Percentiles rank a stretch among this genome's conserved stretches.
These are phyloP conservation scores for Limnephilus auricula DNA, from an alignment of 2,888 invertebrate genomes.

Conservation along the genomic window DNA sequence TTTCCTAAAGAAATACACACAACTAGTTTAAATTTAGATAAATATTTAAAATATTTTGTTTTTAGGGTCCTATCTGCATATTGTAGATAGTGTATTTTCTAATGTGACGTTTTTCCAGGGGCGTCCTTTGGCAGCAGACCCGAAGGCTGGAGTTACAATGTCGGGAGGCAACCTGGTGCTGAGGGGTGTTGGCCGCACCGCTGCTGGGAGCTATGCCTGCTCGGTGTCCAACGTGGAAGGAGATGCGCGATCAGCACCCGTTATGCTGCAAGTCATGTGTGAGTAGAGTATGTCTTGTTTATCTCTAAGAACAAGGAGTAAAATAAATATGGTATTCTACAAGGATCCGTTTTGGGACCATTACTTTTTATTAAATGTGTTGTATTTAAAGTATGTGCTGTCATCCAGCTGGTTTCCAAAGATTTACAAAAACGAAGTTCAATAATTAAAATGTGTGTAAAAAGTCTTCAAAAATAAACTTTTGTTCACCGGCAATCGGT, in stretches of 20 bases:
- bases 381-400: neutral
- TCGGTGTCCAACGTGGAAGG: constrained; percentile 89
- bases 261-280: constrained; percentile 89
- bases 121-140: constrained; percentile 45
- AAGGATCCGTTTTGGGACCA: no score
- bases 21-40: no score
- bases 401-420: neutral
- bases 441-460: no score
- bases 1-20: no score
- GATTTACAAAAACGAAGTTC: neutral
- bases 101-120: neutral
- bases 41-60: no score
- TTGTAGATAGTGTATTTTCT: no score
- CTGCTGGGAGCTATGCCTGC: constrained; percentile 88
- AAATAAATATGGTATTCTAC: no score
- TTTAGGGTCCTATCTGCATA: no score
- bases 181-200: constrained; percentile 69
- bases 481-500: no score
- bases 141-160: constrained; percentile 54
- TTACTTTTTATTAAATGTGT: no score
- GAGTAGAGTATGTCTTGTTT: constrained; percentile 76
- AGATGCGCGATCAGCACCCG: constrained; percentile 86
- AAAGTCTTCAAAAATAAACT: no score
- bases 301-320: neutral
- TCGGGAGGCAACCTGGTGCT: constrained; percentile 59